phyloP scores from a whole-genome alignment of 2,888 invertebrate genomes.

The Oscheius onirici region DNA sequence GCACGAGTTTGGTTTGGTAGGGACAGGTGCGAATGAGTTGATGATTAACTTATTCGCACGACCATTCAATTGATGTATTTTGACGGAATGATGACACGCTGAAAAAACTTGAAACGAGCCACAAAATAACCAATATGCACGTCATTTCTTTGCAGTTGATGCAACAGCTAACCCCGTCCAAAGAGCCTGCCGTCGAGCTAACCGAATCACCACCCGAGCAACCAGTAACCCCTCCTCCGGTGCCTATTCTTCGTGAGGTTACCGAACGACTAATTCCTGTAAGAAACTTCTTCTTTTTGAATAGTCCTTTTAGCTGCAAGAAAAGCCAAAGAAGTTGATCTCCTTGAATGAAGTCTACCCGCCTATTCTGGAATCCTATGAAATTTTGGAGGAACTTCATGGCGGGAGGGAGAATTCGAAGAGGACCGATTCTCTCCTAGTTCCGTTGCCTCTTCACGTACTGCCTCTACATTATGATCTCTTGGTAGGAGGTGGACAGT shows the following conservation, averaged over 20 bases:
- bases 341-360: slow-evolving; percentile 25
- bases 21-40: too few relatives aligned
- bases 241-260: slow-evolving; percentile 14
- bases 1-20: too few relatives aligned
- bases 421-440: slow-evolving; percentile 46
- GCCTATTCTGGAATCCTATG: slow-evolving; percentile 24
- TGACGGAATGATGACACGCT: too few relatives aligned
- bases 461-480: slow-evolving; percentile 68
- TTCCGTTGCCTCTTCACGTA: slow-evolving; percentile 62
- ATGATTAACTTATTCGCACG: too few relatives aligned
- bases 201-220: neutral
- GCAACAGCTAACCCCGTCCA: slow-evolving; percentile 18
- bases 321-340: neutral
- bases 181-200: neutral
- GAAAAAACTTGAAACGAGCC: too few relatives aligned
- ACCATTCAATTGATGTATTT: too few relatives aligned
- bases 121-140: neutral
- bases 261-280: slow-evolving; percentile 25
- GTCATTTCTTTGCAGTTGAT: slow-evolving; percentile 7
- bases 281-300: neutral
- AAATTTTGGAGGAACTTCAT: slow-evolving; percentile 38
- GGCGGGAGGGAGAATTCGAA: slow-evolving; percentile 23
- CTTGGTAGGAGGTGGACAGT: slow-evolving; percentile 40
- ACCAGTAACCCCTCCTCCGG: slow-evolving; percentile 3
- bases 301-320: slow-evolving; percentile 8